Evolutionary conservation across 2,113 vertebrate species (phyloP).

Genomic region (Xiphias gladius): DNA sequence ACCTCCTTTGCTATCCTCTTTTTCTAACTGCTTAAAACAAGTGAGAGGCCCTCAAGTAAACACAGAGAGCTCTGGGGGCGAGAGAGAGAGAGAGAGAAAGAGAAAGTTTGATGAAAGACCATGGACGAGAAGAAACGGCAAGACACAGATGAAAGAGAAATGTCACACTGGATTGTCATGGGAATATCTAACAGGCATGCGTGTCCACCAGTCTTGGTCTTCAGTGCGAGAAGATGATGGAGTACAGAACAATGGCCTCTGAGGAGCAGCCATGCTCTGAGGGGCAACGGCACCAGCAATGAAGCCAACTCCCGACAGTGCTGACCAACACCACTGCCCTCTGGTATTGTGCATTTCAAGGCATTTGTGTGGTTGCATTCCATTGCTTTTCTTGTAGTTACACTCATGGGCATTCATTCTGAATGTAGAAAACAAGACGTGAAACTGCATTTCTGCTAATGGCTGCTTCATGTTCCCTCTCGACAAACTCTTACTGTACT

Average conservation of each 20-base stretch:
- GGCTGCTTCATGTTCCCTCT: neutral
- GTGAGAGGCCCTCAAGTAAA: slow-evolving; percentile 47
- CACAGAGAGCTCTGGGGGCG: slow-evolving; percentile 23
- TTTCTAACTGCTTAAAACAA: slow-evolving; percentile 39
- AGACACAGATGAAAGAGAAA: slow-evolving; percentile 67
- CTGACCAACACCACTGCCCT: slow-evolving; percentile 10
- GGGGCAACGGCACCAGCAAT: slow-evolving; percentile 45
- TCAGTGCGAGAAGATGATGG: slow-evolving; percentile 70
- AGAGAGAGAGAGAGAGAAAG: slow-evolving; percentile 35
- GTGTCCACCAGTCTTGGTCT: slow-evolving; percentile 68
- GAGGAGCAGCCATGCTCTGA: slow-evolving; percentile 60
- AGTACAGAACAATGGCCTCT: slow-evolving; percentile 59
- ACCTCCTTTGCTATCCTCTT: slow-evolving; percentile 3
- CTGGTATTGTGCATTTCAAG: slow-evolving; percentile 10
- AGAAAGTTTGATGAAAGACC: slow-evolving; percentile 60
- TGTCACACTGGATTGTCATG: slow-evolving; percentile 61
- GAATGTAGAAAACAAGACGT: slow-evolving; percentile 16
- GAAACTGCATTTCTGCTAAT: slow-evolving; percentile 10
- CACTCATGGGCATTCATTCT: neutral
- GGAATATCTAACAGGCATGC: slow-evolving; percentile 47
- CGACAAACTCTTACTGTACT: neutral
- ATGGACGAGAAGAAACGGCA: slow-evolving; percentile 46
- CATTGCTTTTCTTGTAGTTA: neutral
- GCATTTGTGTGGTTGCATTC: neutral
- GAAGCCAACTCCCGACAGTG: slow-evolving; percentile 42